phyloP scores from a whole-genome alignment of 1,140 invertebrate genomes.

The Agraylea sexmaculata region DNA sequence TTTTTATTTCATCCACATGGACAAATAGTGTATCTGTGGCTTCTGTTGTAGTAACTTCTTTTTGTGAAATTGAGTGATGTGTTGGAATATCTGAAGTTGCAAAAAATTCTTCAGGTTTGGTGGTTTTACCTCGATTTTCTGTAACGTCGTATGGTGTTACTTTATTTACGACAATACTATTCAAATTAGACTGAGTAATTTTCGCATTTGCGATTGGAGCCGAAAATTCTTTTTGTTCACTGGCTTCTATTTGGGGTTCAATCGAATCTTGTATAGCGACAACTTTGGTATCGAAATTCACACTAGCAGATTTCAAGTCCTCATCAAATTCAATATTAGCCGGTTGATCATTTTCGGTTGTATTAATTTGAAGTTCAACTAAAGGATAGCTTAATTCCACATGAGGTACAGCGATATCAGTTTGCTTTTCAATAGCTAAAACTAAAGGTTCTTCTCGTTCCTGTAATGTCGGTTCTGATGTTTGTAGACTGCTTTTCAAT shows the following conservation, averaged over 20 bases:
- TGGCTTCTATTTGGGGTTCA: conserved; percentile 2
- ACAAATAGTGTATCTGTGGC: conserved; percentile 5
- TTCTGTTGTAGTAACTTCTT: conserved; percentile 19
- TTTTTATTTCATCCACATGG: conserved; percentile 24
- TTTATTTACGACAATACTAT: conserved; percentile 25
- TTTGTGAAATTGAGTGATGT: conserved; percentile 32
- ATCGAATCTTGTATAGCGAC: conserved; percentile 28
- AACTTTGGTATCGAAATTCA: conserved; percentile 33
- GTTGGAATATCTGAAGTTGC: conserved; percentile 27
- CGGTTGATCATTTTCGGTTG: background rate
- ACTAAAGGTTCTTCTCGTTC: too few relatives aligned
- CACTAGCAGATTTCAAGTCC: conserved; percentile 30
- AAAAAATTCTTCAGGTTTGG: conserved; percentile 28
- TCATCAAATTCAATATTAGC: conserved; percentile 24
- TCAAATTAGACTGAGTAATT: too few relatives aligned
- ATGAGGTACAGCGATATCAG: too few relatives aligned
- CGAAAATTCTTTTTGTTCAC: conserved; percentile 12
- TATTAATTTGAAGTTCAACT: too few relatives aligned
- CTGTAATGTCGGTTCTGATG: too few relatives aligned
- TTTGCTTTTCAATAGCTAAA: too few relatives aligned
- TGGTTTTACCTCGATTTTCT: conserved; percentile 7
- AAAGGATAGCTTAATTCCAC: too few relatives aligned
- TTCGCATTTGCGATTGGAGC: conserved; percentile 12
- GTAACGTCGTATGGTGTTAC: conserved; percentile 21
- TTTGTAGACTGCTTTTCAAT: too few relatives aligned